Base-by-base conservation (phyloP, 2,888 invertebrate species). In the Drosophila ustulata region DNA sequence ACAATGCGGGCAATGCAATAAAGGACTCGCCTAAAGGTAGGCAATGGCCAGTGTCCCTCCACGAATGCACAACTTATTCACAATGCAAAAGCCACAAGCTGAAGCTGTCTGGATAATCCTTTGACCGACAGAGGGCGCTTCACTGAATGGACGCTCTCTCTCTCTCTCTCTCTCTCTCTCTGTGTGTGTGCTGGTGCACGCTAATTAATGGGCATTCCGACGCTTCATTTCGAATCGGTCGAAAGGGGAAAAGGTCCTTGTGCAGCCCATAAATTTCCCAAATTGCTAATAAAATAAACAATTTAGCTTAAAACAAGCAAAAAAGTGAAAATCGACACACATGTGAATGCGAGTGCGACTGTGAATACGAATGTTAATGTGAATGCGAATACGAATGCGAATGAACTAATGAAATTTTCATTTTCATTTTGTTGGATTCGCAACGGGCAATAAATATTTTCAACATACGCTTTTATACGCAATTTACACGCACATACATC, bases 371-470 rank as follows among this genome's bases (percentile, higher is more conserved):
- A 52, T 13, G 30, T 18, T 32, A 55, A 23, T 45, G 8, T 11
- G 18, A 34, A 6, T 50, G 9, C 23, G 56, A 41, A 66, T 72
- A 53, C 7, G 51, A 43, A 53, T 62, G 57, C 25, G 62, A 80
- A 78, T 83, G 75, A 77, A 81, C 88, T 89, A 88, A 89, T 89
- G 90, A 89, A 88, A 88, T 80, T 85, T 85, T 88, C 89, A 89
- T 84, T 84, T 82, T 88, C 90, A 90, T 91, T 90, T 90, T 86
- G 90, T 88, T 89, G 88, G 88, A 91, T 91, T 90, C 90, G 90
- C 77, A 90, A 91, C 90, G 91, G 83, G 91, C 78, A 90, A 90
- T 90, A 90, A 90, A 90, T 90, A 91, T 89, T 88, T 91, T 86
- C 82, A 90, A 86, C 89, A 90, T 78, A 82, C 81, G 77, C 79